phyloP scores from a whole-genome alignment of 2,888 invertebrate species.

The Catocala sponsa region DNA sequence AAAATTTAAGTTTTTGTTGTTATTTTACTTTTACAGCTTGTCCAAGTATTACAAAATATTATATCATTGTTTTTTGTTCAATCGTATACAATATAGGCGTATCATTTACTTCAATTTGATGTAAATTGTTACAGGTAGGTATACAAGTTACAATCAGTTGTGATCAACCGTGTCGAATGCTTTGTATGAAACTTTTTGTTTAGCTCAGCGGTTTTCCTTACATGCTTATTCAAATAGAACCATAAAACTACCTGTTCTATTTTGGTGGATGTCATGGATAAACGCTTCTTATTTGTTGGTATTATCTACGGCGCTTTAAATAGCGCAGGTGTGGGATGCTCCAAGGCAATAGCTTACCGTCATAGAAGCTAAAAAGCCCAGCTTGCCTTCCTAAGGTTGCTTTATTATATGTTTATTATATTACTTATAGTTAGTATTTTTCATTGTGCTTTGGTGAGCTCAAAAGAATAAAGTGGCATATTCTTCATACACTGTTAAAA shows the following conservation, averaged over 20 bases:
- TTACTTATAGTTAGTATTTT: too few relatives aligned
- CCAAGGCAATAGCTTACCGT: too few relatives aligned
- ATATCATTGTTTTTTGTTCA: neutral
- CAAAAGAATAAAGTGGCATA: too few relatives aligned
- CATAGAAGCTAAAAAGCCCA: too few relatives aligned
- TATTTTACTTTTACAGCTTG: neutral
- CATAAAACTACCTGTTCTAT: slow-evolving; percentile 13
- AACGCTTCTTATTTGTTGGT: neutral
- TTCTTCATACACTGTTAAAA: too few relatives aligned
- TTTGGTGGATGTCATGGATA: slow-evolving; percentile 6
- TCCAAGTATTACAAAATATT: neutral
- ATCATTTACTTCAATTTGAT: slow-evolving; percentile 1
- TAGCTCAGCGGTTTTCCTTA: slow-evolving; percentile 18
- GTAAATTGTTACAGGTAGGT: slow-evolving; percentile 1
- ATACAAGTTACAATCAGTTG: slow-evolving; percentile 15
- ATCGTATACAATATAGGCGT: neutral
- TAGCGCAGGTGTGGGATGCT: too few relatives aligned
- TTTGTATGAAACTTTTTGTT: slow-evolving; percentile 35
- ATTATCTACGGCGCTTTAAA: neutral
- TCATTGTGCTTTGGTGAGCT: too few relatives aligned
- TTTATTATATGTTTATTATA: too few relatives aligned
- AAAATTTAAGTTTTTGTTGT: too few relatives aligned
- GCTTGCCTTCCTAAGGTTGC: too few relatives aligned
- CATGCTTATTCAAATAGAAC: slow-evolving; percentile 24
- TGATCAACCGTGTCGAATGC: slow-evolving; percentile 40